Evolutionary conservation across 2,113 vertebrate genomes (phyloP), one percentile per base, ranked within the genome.

Genomic region (Cisticola juncidis): DNA sequence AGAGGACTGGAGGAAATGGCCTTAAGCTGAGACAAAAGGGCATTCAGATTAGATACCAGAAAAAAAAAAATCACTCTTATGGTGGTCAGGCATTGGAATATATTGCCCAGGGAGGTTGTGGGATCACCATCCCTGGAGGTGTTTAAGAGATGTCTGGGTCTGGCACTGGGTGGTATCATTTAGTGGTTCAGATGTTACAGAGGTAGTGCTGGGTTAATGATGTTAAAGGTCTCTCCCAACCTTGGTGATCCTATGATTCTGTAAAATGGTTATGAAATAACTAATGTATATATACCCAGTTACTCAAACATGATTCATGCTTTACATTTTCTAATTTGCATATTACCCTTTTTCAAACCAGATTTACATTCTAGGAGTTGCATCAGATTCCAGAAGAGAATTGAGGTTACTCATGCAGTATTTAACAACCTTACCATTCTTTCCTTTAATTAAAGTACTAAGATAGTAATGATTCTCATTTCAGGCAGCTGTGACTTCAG

Each of bases 381-480:
- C 62, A 50, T 58, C 47, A 70, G 25, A 61, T 65, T 83, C 23
- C 17, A 66, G 79, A 90, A 44, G 26, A 71, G 86, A 84, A 84
- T 15, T 86, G 26, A 64, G 26, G 58, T 85, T 93, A 40, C 23
- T 51, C 20, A 76, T 1, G 38, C 69, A 56, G n/a, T 69, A 70
- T 89, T 94, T 95, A 89, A 51, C n/a, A 89, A 78, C 42, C 5
- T 83, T 74, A 62, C 45, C 31, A 89, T 87, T 87, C 69, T 71
- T 92, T 73, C 28, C 13, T 86, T 84, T 91, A 92, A 92, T 96
- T 92, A 58, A 91, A 92, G 38, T 84, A 91, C 33, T 17, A 78
- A 84, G 38, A 84, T 64, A 81, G 86, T 78, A 84, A 85, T 68
- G 56, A 87, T 85, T 91, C 60, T 47, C 29, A 73, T 84, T 60